Base-by-base conservation (phyloP, 2,113 vertebrate species). In the Nanorana parkeri region DNA sequence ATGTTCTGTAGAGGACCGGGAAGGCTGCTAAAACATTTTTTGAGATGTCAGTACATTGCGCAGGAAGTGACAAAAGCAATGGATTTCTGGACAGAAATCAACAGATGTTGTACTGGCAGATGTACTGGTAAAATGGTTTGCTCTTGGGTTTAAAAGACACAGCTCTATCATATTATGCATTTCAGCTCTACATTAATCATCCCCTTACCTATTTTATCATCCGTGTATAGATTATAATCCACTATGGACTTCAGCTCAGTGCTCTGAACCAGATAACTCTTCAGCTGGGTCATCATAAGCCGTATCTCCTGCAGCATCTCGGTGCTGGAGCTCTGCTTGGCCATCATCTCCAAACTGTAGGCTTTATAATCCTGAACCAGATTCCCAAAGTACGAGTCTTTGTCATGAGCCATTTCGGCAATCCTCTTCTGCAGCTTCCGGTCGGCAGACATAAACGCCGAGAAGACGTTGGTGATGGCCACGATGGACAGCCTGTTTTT, bases 271-370 rank as follows among this genome's bases (percentile, higher is more conserved):
- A 99, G 91, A 92, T 99, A 99, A 86, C 94, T 97, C 90, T 99
- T 99, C 83, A 99, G 94, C 84, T 99, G 98, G 0, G 97, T 99
- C 93, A 99, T 96, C 96, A 99, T 98, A 91, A 97, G 94, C 20
- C 97, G 92, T 82, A 99, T 98, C 91, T 98, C 98, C 90, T 99
- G 98, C 13, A 99, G 85, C 93, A 99, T 94, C 90, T 98, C 97
- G 0, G 97, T 99, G 90, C 97, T 96, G 79, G 96, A 94, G 23
- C 85, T 76, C 88, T 98, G 97, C 36, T 93, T 96, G 0, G 86
- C 88, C 95, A 99, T 96, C 86, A 95, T 97, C 87, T 99, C 97
- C 89, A 98, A 86, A 55, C 95, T 98, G 89, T 97, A 99, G 0
- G 94, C 88, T 19, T 92, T 93, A 78, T 98, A 97, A 88, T 99